Evolutionary conservation across 2,113 vertebrate species (phyloP).

Genomic region (Callocephalon fimbriatum): DNA sequence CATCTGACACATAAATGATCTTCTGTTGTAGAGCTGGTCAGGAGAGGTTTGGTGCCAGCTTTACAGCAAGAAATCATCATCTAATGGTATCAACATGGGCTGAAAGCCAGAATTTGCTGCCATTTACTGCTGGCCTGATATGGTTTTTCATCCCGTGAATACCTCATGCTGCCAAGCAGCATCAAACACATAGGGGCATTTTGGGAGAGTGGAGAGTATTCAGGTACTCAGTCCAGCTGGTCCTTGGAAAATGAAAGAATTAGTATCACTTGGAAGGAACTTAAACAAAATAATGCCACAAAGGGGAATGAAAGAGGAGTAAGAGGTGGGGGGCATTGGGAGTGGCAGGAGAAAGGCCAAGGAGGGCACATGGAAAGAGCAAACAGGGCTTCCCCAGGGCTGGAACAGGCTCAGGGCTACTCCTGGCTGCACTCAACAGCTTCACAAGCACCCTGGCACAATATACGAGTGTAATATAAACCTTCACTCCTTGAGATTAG

Average conservation of each 20-base stretch:
- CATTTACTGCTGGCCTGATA: not conserved
- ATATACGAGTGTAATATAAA: slow-evolving; percentile 1
- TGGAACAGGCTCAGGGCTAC: slow-evolving; percentile 7
- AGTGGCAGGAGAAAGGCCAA: not conserved
- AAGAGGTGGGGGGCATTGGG: not conserved
- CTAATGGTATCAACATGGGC: not conserved
- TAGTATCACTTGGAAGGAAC: not conserved
- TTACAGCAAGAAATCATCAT: slow-evolving; percentile 15
- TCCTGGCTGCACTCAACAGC: slow-evolving; percentile 23
- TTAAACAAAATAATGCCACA: not conserved
- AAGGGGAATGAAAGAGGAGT: not conserved
- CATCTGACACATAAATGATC: not conserved
- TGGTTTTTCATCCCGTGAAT: not conserved
- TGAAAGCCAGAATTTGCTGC: slow-evolving; percentile 1
- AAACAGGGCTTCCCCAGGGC: not conserved
- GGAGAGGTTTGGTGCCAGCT: not conserved
- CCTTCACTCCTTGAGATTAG: slow-evolving; percentile 53
- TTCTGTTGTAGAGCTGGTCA: not conserved
- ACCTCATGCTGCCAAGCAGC: not conserved
- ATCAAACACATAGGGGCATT: not conserved
- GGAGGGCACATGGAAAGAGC: not conserved
- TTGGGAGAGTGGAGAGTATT: not conserved
- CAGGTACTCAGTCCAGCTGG: not conserved
- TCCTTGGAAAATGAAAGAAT: not conserved
- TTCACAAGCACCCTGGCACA: slow-evolving; percentile 45